Base-by-base conservation (phyloP, 2,888 invertebrate genomes). In the Dinocampus coccinellae region DNA sequence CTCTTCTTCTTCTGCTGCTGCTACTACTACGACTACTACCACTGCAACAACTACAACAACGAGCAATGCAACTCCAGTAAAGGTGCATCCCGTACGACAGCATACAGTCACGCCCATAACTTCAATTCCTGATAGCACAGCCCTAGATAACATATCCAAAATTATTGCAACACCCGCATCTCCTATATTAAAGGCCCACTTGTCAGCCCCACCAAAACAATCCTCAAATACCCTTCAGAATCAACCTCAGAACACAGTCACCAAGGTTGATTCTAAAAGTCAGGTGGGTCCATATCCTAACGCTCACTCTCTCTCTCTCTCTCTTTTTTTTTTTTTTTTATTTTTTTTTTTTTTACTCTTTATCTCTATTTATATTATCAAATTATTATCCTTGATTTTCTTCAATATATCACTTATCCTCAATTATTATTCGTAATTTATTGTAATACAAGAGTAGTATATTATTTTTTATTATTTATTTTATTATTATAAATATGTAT, bases 101-200 rank as follows among this genome's bases (percentile, higher is more conserved):
- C 85, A 84, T 85, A 85, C 82, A 83, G 79, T 83, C 84, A 83
- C 83, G 81, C 79, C 82, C 81, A 83, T 82, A 81, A 83, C 79
- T 81, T 82, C 84, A 80, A 77, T 80, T 78, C 82, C 82, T 77
- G 82, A 82, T 83, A 82, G 82, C 81, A 83, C 83, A 75, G 82
- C 79, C 79, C 77, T 79, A 79, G 83, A 84, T 76, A 83, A 78
- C 62, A 81, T 80, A 58, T 68, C 67, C 60, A 68, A 68, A 39
- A 36, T 13, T 24, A 82, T 79, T 71, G 73, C 87, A 87, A 91
- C 92, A 77, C 93, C 93, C 58, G 90, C 93, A 36, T 94, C 94
- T 57, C 94, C 95, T 10, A 95, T 95, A 84, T 89, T 95, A 79
- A 95, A 95, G 89, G 95, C 95, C 79, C 95, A 95, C 88, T 89